These are phyloP conservation scores for Neodontobutis hainanensis DNA, from an alignment of 2,113 vertebrate genomes.

Conservation along the genomic window DNA sequence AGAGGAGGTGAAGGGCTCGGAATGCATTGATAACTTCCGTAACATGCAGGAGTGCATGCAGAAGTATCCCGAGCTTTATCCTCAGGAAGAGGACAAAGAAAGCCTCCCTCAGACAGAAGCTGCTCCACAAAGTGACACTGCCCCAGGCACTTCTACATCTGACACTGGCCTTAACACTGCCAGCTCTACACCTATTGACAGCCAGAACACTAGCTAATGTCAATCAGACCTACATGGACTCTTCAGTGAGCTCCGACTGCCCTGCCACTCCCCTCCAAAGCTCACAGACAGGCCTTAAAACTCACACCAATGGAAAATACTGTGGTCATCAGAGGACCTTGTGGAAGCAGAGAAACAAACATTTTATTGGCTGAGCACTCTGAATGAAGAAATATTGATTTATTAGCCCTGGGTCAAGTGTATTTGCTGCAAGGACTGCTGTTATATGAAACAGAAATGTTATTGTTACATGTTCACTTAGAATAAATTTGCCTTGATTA, in stretches of 20 bases:
- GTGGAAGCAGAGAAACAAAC: constrained; percentile 6
- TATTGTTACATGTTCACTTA: constrained; percentile 11
- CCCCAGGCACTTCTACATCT: constrained; percentile 43
- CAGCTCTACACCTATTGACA: constrained; percentile 44
- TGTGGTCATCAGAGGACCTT: constrained; percentile 16
- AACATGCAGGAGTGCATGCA: constrained; percentile 99
- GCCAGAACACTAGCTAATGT: constrained; percentile 65
- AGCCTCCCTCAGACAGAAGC: constrained; percentile 48
- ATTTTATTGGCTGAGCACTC: constrained; percentile 32
- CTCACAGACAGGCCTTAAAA: constrained; percentile 11
- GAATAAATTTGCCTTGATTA: neutral
- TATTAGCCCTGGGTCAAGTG: constrained; percentile 9
- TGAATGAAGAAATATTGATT: constrained; percentile 17
- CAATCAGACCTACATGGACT: constrained; percentile 26
- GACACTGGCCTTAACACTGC: constrained; percentile 4
- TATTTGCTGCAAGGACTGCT: constrained; percentile 28
- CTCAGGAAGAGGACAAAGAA: constrained; percentile 89
- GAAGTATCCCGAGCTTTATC: constrained; percentile 93
- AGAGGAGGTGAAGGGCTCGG: constrained; percentile 94
- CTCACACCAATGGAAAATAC: constrained; percentile 1
- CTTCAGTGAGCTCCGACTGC: constrained; percentile 16
- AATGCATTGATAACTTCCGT: constrained; percentile 93
- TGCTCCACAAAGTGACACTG: constrained; percentile 13
- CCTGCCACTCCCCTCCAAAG: constrained; percentile 8
- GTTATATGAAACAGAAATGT: constrained; percentile 32